Evolutionary conservation across 2,888 invertebrate species (phyloP), one percentile per base, ranked within the genome.

Genomic region (Platerodrilus igneus): DNA sequence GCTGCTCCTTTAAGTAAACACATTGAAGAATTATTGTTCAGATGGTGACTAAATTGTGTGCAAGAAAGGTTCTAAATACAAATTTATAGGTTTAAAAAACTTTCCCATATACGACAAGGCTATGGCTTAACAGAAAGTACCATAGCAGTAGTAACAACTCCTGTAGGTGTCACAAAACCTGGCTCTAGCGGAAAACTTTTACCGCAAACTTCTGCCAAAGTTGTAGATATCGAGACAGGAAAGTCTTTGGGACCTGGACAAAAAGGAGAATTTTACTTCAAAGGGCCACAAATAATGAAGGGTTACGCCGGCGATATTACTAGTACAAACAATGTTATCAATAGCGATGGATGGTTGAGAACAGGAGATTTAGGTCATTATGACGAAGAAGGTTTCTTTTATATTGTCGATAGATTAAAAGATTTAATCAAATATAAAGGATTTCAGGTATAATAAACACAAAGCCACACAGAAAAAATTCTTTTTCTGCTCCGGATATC

Each of bases 41-140:
- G n/a, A n/a, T n/a, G n/a, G n/a, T n/a, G n/a, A n/a, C n/a, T n/a
- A n/a, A n/a, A n/a, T n/a, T n/a, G n/a, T n/a, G n/a, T n/a, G n/a
- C n/a, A n/a, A n/a, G n/a, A n/a, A n/a, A n/a, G n/a, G n/a, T n/a
- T n/a, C n/a, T n/a, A n/a, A n/a, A n/a, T n/a, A n/a, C n/a, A 27
- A 17, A 17, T 16, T 43, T 44, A 11, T 28, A 58, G 60, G 49
- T 57, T 69, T 28, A 73, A n/a, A n/a, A n/a, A 74, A 14, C 61
- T 79, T 17, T 66, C 72, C 17, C 67, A 67, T 32, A 75, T 84
- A 40, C 74, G 74, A 18, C 85, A 86, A 66, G 85, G 82, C 1
- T 89, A 87, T 60, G 89, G 89, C 2, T 73, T 90, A 63, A 89
- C 88, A 3, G 89, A 89, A 68, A 77, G 81, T 17, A 85, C 86